These are phyloP conservation scores for Diachasmimorpha longicaudata DNA, from an alignment of 1,140 invertebrate genomes.

Conservation along the genomic window DNA sequence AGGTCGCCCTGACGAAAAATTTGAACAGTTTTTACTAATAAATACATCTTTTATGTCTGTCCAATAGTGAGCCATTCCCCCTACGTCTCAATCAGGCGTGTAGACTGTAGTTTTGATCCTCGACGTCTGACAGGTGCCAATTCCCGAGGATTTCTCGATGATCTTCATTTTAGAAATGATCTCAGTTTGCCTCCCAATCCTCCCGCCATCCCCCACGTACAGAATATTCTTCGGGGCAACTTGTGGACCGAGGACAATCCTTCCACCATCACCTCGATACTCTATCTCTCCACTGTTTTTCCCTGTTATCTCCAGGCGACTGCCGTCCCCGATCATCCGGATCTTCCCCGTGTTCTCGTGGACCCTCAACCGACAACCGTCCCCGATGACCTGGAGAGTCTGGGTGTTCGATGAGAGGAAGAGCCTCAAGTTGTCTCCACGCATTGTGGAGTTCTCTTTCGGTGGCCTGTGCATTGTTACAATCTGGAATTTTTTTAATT, in stretches of 20 bases:
- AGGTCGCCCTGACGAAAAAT: too few relatives aligned
- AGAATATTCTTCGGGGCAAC: slow-evolving; percentile 35
- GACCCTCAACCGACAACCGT: slow-evolving; percentile 46
- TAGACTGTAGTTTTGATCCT: background rate
- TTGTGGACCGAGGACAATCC: slow-evolving; percentile 37
- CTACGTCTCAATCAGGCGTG: background rate
- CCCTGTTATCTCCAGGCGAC: slow-evolving; percentile 34
- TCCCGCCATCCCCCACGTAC: slow-evolving; percentile 46
- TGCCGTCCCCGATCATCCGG: slow-evolving; percentile 49
- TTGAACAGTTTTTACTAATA: background rate
- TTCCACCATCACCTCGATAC: slow-evolving; percentile 50
- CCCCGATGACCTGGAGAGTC: slow-evolving; percentile 39
- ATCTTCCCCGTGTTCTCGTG: slow-evolving; percentile 41
- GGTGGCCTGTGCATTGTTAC: background rate
- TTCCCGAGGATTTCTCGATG: background rate
- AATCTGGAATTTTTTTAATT: background rate
- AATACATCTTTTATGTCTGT: too few relatives aligned
- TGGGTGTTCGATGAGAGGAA: slow-evolving; percentile 37
- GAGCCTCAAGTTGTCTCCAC: slow-evolving; percentile 44
- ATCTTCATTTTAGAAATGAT: background rate
- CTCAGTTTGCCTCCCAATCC: slow-evolving; percentile 14
- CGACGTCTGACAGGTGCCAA: background rate
- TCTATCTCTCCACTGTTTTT: slow-evolving; percentile 46
- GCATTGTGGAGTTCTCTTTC: background rate
- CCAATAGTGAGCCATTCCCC: too few relatives aligned